These are phyloP conservation scores for Pachydiplax longipennis DNA, from an alignment of 2,888 invertebrate species.

Conservation along the genomic window DNA sequence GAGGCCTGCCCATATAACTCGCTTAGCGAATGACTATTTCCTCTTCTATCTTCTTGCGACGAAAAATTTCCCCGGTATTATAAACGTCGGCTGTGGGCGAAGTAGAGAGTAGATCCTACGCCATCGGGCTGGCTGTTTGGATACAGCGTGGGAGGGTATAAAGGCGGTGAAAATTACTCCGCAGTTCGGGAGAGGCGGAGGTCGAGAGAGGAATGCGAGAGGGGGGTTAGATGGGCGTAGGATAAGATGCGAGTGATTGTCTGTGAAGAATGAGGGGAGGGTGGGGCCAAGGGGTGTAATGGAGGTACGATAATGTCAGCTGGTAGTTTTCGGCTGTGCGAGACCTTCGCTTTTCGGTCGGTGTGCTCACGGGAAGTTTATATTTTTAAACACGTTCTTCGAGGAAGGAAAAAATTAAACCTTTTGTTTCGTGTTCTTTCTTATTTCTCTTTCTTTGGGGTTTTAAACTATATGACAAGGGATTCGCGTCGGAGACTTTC, in stretches of 20 bases:
- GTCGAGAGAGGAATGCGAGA: background rate
- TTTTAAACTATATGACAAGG: too few species aligned
- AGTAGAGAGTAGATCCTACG: conserved; percentile 28
- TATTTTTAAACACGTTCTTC: background rate
- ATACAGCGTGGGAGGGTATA: conserved; percentile 33
- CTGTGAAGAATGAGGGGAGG: conserved; percentile 40
- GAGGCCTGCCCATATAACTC: background rate
- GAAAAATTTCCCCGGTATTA: background rate
- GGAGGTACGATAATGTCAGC: conserved; percentile 37
- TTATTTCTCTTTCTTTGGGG: too few species aligned
- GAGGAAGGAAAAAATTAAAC: background rate
- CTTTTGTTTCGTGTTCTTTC: background rate
- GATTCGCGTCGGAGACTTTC: too few species aligned
- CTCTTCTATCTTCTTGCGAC: background rate
- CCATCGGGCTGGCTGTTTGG: conserved; percentile 33
- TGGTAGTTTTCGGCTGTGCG: conserved; percentile 43
- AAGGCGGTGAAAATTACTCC: conserved; percentile 42
- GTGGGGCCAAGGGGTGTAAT: conserved; percentile 17
- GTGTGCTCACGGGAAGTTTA: background rate
- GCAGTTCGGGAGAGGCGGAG: background rate
- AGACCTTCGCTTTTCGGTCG: conserved; percentile 23
- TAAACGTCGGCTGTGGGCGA: conserved; percentile 23
- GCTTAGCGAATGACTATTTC: background rate
- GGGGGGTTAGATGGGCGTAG: conserved; percentile 33
- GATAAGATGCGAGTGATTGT: conserved; percentile 44